These are phyloP conservation scores for Drosophila ironensis DNA, from an alignment of 1,140 invertebrate genomes.

Conservation along the genomic window DNA sequence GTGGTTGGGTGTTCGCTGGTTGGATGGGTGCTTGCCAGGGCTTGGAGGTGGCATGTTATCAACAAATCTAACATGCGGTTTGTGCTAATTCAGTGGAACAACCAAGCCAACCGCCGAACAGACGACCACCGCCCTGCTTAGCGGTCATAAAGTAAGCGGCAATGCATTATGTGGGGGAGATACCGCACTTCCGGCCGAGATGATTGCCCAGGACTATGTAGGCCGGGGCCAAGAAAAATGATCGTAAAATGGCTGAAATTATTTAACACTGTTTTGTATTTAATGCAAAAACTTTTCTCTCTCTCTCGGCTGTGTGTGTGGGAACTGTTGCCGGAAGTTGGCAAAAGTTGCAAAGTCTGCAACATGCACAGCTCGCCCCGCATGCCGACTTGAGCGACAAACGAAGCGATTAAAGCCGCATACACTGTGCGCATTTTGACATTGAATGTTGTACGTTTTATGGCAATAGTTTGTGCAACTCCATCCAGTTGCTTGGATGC, in stretches of 20 bases:
- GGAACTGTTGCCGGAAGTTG: constrained; percentile 69
- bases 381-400: constrained; percentile 42
- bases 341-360: constrained; percentile 63
- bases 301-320: constrained; percentile 38
- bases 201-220: constrained; percentile 32
- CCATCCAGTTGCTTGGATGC: too few relatives aligned
- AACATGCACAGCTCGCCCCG: constrained; percentile 20
- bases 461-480: too few relatives aligned
- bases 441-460: too few relatives aligned
- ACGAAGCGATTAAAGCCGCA: constrained; percentile 61
- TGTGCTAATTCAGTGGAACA: constrained; percentile 61
- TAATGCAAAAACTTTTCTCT: constrained; percentile 73
- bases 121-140: constrained; percentile 28
- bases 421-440: background rate
- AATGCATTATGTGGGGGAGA: background rate
- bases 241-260: constrained; percentile 71
- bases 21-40: background rate
- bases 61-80: constrained; percentile 75
- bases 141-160: constrained; percentile 57
- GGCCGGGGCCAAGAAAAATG: constrained; percentile 48
- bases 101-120: constrained; percentile 40
- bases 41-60: constrained; percentile 58
- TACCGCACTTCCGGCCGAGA: constrained; percentile 56
- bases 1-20: background rate
- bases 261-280: constrained; percentile 77